These are phyloP conservation scores for Rhinogobio ventralis DNA, from an alignment of 2,797 vertebrate species.

Conservation along the genomic window DNA sequence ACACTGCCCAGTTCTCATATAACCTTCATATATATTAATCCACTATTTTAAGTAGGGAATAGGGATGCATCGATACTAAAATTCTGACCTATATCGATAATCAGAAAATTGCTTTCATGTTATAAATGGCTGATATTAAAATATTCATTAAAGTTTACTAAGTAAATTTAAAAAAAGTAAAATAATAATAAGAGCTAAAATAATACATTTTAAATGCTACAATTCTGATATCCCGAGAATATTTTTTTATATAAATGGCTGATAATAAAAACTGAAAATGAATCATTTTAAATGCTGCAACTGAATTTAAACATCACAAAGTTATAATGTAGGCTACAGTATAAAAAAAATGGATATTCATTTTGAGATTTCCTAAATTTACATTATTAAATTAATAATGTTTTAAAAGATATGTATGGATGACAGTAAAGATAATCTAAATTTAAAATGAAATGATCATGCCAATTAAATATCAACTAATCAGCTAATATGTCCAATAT, in stretches of 20 bases:
- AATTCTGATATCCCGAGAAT: neutral
- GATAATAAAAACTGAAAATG: neutral
- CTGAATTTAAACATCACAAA: neutral
- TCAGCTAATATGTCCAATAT: neutral
- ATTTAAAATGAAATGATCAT: neutral
- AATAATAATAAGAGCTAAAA: neutral
- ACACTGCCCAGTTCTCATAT: conserved; percentile 20
- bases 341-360: no score
- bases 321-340: neutral
- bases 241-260: neutral
- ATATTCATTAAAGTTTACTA: neutral
- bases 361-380: neutral
- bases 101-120: neutral
- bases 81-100: neutral
- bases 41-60: neutral
- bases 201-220: neutral
- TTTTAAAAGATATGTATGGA: neutral
- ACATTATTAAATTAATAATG: neutral
- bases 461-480: neutral
- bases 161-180: neutral
- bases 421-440: neutral
- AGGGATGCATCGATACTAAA: neutral
- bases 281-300: neutral
- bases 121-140: neutral
- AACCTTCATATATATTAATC: neutral